These are phyloP conservation scores for Diacarnus erythraeanus DNA, from an alignment of 37 sponge, comb jelly and placozoan species.

Conservation along the genomic window DNA sequence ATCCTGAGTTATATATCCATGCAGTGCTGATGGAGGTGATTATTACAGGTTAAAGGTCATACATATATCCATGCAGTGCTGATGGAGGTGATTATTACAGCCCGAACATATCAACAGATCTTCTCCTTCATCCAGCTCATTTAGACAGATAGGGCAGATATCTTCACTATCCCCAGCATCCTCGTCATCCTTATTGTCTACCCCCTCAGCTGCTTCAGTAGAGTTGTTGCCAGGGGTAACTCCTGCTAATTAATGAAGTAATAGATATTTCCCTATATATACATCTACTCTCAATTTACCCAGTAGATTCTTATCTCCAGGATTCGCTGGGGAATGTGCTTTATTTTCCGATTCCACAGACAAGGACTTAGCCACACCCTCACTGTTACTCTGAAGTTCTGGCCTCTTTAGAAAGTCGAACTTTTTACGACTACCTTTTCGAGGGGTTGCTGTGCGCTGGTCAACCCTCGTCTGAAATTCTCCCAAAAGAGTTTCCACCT, in stretches of 20 bases:
- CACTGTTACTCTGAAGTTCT: background rate
- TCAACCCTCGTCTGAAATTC: conserved; percentile 12
- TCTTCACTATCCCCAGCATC: conserved; percentile 55
- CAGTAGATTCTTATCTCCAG: background rate
- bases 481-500: conserved; percentile 22
- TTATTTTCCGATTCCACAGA: background rate
- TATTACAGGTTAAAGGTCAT: conserved; percentile 65
- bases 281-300: too few relatives aligned
- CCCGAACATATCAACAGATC: conserved; percentile 60
- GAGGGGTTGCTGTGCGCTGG: conserved; percentile 18
- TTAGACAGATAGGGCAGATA: conserved; percentile 83
- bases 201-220: conserved; percentile 7
- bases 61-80: conserved; percentile 92
- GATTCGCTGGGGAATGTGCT: background rate
- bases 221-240: background rate
- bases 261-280: too few relatives aligned
- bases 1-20: conserved; percentile 88
- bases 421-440: conserved; percentile 4
- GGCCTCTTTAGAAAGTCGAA: conserved; percentile 12
- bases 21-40: conserved; percentile 85
- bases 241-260: too few relatives aligned
- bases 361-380: too few relatives aligned
- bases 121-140: conserved; percentile 76
- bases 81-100: conserved; percentile 76
- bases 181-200: background rate